phyloP scores from a whole-genome alignment of 1,140 invertebrate genomes.

The Aphaenogaster rudis region DNA sequence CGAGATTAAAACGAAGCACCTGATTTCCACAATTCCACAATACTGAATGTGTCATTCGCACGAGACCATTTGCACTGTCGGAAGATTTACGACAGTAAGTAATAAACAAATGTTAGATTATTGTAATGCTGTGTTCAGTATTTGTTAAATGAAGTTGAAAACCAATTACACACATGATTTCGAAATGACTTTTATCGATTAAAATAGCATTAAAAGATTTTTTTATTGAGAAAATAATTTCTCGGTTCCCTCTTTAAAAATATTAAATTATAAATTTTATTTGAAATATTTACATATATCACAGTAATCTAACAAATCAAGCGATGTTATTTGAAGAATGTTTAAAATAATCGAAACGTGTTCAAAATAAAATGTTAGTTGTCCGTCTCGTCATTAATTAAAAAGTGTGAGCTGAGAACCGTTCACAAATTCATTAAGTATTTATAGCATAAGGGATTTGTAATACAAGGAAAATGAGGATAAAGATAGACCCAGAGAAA shows the following conservation, averaged over 20 bases:
- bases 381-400: not conserved
- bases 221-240: not conserved
- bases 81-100: not conserved
- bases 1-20: slow-evolving; percentile 14
- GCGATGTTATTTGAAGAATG: not conserved
- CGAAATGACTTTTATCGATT: not conserved
- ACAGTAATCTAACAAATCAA: not conserved
- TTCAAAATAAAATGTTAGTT: not conserved
- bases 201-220: not conserved
- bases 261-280: not conserved
- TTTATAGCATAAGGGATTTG: not conserved
- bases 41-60: not conserved
- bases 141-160: not conserved
- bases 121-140: not conserved
- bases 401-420: not conserved
- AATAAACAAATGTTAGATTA: slow-evolving; percentile 11
- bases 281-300: not conserved
- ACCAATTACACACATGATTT: not conserved
- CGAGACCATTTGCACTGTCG: not conserved
- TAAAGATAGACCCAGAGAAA: slow-evolving; percentile 3
- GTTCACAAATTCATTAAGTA: not conserved
- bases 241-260: not conserved
- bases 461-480: not conserved
- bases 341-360: not conserved
- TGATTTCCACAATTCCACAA: slow-evolving; percentile 15